Conservation (phyloP, 2,113 vertebrate species). For the Maccullochella peelii region DNA sequence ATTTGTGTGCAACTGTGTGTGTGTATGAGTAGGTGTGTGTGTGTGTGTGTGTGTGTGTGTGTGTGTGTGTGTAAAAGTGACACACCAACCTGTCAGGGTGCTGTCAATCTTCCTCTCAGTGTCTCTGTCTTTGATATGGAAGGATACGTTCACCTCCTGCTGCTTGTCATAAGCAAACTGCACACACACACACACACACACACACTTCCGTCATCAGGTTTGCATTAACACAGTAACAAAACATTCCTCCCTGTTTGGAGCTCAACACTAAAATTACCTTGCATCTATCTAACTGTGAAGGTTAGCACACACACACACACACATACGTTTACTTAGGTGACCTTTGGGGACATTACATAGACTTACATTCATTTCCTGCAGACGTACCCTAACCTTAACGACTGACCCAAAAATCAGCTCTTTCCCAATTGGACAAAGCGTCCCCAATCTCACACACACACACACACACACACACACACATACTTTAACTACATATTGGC, state of each 20-base stretch:
- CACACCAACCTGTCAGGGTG: conserved; percentile 89
- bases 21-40: conserved; percentile 5
- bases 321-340: not conserved
- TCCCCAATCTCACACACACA: conserved; percentile 5
- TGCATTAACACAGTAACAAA: conserved; percentile 19
- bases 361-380: too few species aligned
- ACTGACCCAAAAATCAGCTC: too few species aligned
- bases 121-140: conserved; percentile 87
- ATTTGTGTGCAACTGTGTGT: conserved; percentile 39
- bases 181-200: conserved; percentile 50
- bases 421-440: too few species aligned
- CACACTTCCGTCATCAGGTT: conserved; percentile 8
- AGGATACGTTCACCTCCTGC: conserved; percentile 89
- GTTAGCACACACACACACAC: conserved; percentile 26
- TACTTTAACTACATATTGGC: conserved; percentile 15
- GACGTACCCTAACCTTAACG: too few species aligned
- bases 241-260: conserved; percentile 7
- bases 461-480: conserved; percentile 26
- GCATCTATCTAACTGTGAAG: conserved; percentile 28
- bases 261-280: conserved; percentile 29
- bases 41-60: conserved; percentile 34
- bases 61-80: conserved; percentile 71
- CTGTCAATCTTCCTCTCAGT: conserved; percentile 92
- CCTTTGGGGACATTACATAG: too few species aligned
- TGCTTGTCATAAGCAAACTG: conserved; percentile 88